Percentiles rank a stretch among this genome's conserved stretches.
phyloP scores from a whole-genome alignment of 2,113 vertebrate genomes.

The Otus sunia region DNA sequence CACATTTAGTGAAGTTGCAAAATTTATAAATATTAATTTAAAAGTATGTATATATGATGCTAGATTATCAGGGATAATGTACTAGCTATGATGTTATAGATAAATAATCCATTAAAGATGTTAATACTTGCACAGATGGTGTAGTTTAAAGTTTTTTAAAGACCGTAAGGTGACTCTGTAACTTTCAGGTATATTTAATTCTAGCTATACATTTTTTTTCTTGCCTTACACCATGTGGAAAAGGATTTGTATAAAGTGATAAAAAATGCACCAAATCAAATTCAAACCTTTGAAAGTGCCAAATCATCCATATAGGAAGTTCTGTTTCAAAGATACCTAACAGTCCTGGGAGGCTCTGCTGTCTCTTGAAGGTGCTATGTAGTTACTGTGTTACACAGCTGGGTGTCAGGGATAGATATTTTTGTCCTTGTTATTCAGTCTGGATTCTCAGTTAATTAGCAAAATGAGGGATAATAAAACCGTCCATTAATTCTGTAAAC shows the following conservation, averaged over 20 bases:
- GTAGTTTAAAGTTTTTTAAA: neutral
- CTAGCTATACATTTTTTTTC: neutral
- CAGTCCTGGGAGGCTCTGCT: neutral
- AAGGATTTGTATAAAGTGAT: neutral
- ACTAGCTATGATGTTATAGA: neutral
- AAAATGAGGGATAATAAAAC: neutral
- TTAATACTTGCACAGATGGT: neutral
- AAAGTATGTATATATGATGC: neutral
- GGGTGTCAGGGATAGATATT: neutral
- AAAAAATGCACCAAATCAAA: neutral
- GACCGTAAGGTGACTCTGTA: fast-evolving
- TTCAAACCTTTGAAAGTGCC: neutral
- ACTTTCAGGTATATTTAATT: neutral
- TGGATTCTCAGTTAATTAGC: neutral
- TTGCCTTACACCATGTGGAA: neutral
- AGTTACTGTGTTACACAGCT: neutral
- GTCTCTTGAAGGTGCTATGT: neutral
- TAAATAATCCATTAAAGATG: neutral
- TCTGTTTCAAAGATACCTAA: neutral
- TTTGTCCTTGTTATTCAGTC: neutral
- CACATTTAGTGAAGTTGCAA: neutral
- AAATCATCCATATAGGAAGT: neutral
- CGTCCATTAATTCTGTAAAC: neutral
- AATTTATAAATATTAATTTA: neutral
- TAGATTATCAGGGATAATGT: neutral